phyloP scores from a whole-genome alignment of 2,797 vertebrate genomes.

The Chelmon rostratus region DNA sequence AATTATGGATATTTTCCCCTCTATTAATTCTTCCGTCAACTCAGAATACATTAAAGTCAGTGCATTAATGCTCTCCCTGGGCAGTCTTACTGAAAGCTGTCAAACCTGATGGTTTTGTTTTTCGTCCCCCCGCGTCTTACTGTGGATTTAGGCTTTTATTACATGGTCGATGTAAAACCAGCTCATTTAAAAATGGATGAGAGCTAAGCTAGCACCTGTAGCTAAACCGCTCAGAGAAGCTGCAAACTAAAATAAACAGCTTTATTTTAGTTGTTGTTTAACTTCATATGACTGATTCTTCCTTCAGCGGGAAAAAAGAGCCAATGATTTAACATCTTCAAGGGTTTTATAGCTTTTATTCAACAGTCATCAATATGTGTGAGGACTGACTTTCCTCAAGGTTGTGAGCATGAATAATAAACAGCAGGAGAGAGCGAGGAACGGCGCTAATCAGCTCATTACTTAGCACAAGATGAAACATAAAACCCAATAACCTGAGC shows the following conservation, averaged over 20 bases:
- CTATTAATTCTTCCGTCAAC: not conserved
- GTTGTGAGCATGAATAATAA: constrained; percentile 34
- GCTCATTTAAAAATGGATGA: not conserved
- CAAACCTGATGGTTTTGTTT: not conserved
- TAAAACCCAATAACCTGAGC: constrained; percentile 29
- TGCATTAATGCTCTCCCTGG: not conserved
- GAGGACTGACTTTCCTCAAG: constrained; percentile 9
- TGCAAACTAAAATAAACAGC: not conserved
- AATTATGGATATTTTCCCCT: not conserved
- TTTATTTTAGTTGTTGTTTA: too few species aligned
- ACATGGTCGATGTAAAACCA: not conserved
- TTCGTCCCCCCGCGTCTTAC: not conserved
- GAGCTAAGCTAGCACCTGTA: not conserved
- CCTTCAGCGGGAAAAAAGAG: not conserved
- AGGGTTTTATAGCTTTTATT: constrained; percentile 3
- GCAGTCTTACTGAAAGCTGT: not conserved
- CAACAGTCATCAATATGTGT: constrained; percentile 2
- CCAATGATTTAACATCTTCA: not conserved
- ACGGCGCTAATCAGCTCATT: constrained; percentile 33
- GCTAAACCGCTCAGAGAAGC: not conserved
- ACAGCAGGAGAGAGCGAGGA: constrained; percentile 11
- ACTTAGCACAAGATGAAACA: constrained; percentile 30
- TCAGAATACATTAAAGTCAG: constrained; percentile 18
- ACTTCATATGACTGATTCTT: too few species aligned
- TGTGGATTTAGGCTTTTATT: constrained; percentile 1